Percentiles rank a stretch among this genome's conserved stretches.
Conservation (phyloP, 1,140 invertebrate genomes). For the Lasaia peninsularis region DNA sequence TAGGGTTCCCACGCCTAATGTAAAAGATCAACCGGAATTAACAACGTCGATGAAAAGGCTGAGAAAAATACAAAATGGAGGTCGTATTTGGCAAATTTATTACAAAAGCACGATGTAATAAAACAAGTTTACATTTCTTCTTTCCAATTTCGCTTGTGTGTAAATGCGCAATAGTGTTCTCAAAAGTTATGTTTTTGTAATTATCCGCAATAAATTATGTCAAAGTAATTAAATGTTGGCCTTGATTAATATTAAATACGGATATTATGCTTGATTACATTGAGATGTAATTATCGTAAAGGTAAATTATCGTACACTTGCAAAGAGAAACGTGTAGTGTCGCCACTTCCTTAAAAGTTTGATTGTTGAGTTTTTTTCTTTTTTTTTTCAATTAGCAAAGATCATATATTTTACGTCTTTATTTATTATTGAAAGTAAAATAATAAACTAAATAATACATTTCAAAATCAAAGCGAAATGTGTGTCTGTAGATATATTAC, state of each 20-base stretch:
- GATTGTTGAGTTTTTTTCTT: background rate
- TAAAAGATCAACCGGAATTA: too few species aligned
- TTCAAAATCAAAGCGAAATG: too few species aligned
- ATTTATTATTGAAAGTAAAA: too few species aligned
- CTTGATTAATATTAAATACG: slow-evolving; percentile 34
- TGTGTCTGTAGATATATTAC: too few species aligned
- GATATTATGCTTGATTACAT: slow-evolving; percentile 29
- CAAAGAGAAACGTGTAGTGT: background rate
- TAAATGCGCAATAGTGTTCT: background rate
- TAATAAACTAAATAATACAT: too few species aligned
- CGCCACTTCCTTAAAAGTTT: background rate
- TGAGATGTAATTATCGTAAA: slow-evolving; percentile 17
- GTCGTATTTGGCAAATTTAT: background rate
- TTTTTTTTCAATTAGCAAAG: too few species aligned
- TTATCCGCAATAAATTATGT: slow-evolving; percentile 33
- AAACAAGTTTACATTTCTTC: too few species aligned
- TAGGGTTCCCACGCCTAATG: too few species aligned
- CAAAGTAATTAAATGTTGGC: slow-evolving; percentile 36
- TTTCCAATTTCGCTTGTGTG: too few species aligned
- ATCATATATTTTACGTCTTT: too few species aligned
- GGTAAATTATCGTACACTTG: slow-evolving; percentile 2
- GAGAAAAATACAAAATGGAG: too few species aligned
- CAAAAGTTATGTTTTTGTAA: slow-evolving; percentile 3
- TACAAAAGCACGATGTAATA: background rate
- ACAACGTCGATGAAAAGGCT: too few species aligned